These are phyloP conservation scores for Chaetogeoica ovagalla DNA, from an alignment of 2,888 invertebrate species.

Conservation along the genomic window DNA sequence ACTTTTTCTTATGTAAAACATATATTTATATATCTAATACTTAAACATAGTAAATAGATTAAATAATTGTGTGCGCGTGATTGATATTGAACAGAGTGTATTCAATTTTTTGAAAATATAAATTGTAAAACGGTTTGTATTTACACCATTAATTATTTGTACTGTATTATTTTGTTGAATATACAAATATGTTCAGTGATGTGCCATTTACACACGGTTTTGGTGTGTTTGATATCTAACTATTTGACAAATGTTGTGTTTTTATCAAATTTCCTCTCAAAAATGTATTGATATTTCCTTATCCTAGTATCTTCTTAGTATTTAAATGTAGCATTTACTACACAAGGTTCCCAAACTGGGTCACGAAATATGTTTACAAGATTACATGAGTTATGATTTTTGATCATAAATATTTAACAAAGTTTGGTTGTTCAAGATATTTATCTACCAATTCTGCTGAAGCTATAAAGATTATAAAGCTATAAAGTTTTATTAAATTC, in stretches of 20 bases:
- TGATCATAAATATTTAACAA: too few relatives aligned
- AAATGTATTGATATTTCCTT: too few relatives aligned
- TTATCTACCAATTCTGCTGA: too few relatives aligned
- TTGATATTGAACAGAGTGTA: conserved; percentile 31
- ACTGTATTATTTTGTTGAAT: conserved; percentile 47
- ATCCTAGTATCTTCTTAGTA: too few relatives aligned
- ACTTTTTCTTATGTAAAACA: conserved; percentile 34
- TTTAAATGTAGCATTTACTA: too few relatives aligned
- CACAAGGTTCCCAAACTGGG: too few relatives aligned
- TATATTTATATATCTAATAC: neutral
- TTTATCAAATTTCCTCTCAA: too few relatives aligned
- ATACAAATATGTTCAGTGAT: conserved; percentile 43
- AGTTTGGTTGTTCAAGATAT: too few relatives aligned
- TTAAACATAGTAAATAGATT: conserved; percentile 16
- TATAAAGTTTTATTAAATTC: too few relatives aligned
- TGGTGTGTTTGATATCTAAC: conserved; percentile 16
- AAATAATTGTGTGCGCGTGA: conserved; percentile 31
- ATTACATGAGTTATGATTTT: too few relatives aligned
- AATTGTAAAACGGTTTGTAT: conserved; percentile 30
- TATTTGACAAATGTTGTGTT: neutral
- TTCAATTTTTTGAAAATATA: conserved; percentile 40
- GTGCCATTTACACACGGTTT: conserved; percentile 41
- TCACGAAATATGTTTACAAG: too few relatives aligned
- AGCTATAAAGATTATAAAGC: too few relatives aligned
- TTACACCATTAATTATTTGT: conserved; percentile 33